phyloP scores from a whole-genome alignment of 2,113 vertebrate genomes.

The Leptosomus discolor region DNA sequence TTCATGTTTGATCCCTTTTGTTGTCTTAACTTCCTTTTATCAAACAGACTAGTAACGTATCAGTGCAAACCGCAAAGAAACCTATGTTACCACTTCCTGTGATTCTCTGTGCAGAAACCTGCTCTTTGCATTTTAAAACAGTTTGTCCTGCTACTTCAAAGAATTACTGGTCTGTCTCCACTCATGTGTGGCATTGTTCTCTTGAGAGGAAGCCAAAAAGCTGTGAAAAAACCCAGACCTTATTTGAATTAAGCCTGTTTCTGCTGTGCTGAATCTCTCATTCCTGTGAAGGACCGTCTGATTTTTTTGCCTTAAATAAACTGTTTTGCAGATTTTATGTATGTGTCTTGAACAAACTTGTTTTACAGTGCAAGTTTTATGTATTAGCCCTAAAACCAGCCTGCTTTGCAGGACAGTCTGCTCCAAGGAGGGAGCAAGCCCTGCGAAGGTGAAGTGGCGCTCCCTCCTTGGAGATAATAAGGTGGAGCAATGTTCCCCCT shows the following conservation, averaged over 20 bases:
- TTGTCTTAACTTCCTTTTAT: background rate
- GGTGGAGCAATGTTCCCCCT: too few relatives aligned
- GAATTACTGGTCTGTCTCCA: background rate
- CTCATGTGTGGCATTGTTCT: background rate
- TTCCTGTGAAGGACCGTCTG: too few relatives aligned
- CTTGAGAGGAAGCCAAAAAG: background rate
- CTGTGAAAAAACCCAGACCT: background rate
- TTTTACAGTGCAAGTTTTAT: too few relatives aligned
- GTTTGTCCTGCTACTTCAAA: background rate
- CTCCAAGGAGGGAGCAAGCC: too few relatives aligned
- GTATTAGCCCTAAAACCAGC: too few relatives aligned
- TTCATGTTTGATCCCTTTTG: background rate
- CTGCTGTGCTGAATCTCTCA: background rate
- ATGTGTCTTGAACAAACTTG: too few relatives aligned
- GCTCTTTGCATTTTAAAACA: background rate
- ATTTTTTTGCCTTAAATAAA: too few relatives aligned
- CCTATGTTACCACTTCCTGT: background rate
- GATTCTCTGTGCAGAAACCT: background rate
- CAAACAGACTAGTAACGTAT: accelerated
- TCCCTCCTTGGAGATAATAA: too few relatives aligned
- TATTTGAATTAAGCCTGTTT: background rate
- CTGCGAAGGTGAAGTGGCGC: too few relatives aligned
- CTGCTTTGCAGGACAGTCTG: too few relatives aligned
- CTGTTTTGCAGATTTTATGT: too few relatives aligned
- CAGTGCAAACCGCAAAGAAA: slow-evolving; percentile 3